Evolutionary conservation across 2,888 invertebrate species (phyloP).

Genomic region (Drosophila setosimentum): DNA sequence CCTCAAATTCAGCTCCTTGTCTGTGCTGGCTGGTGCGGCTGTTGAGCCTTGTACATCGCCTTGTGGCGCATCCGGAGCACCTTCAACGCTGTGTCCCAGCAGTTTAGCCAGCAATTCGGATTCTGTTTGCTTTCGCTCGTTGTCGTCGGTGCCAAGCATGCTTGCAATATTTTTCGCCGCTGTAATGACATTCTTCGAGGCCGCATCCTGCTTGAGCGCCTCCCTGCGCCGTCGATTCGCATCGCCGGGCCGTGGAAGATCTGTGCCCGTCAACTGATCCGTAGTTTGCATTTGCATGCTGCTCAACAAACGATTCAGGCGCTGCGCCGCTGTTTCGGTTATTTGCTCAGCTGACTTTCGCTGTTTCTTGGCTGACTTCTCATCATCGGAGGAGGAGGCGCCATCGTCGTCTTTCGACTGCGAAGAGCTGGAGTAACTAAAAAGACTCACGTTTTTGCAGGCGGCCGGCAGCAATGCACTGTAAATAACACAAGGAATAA

Average conservation of each 20-base stretch:
- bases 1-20: slow-evolving; percentile 78
- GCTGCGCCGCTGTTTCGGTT: slow-evolving; percentile 79
- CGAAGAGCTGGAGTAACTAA: slow-evolving; percentile 55
- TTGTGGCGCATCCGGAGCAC: slow-evolving; percentile 1
- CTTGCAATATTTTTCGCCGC: slow-evolving; percentile 91
- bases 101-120: slow-evolving; percentile 90
- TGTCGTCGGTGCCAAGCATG: slow-evolving; percentile 88
- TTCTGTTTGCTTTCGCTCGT: slow-evolving; percentile 89
- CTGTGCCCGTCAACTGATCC: slow-evolving; percentile 52
- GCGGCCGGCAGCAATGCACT: slow-evolving; percentile 61
- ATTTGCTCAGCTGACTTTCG: slow-evolving; percentile 31
- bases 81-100: slow-evolving; percentile 84
- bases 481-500: neutral
- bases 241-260: slow-evolving; percentile 81
- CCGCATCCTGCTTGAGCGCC: slow-evolving; percentile 59
- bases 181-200: slow-evolving; percentile 74
- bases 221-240: slow-evolving; percentile 66
- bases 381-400: slow-evolving; percentile 78
- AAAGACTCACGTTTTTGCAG: slow-evolving; percentile 69
- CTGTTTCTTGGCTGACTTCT: slow-evolving; percentile 65
- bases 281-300: slow-evolving; percentile 84
- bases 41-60: slow-evolving; percentile 7
- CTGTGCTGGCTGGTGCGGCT: slow-evolving; percentile 7
- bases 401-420: slow-evolving; percentile 72
- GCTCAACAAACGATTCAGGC: slow-evolving; percentile 82